These are phyloP conservation scores for Phymatocera aterrima DNA, from an alignment of 2,888 invertebrate species.

Conservation along the genomic window DNA sequence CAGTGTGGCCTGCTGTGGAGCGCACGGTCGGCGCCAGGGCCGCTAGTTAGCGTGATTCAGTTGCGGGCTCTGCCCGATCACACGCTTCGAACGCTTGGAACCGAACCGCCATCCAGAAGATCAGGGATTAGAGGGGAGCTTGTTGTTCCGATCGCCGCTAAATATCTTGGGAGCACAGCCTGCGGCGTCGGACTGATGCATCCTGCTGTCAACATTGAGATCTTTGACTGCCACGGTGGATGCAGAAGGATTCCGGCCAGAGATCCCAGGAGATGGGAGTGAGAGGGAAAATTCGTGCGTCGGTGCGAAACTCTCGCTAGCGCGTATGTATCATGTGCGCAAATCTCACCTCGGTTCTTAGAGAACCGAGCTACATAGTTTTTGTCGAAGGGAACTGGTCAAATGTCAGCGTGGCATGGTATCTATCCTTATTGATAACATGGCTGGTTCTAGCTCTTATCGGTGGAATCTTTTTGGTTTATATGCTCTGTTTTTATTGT, in stretches of 20 bases:
- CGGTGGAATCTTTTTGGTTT: constrained; percentile 22
- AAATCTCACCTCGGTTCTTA: neutral
- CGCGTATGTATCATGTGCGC: neutral
- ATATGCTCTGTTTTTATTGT: neutral
- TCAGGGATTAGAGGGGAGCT: constrained; percentile 66
- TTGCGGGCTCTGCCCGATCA: constrained; percentile 59
- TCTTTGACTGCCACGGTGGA: constrained; percentile 31
- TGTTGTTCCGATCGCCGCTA: constrained; percentile 67
- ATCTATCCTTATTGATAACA: neutral
- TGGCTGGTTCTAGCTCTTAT: neutral
- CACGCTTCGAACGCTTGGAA: constrained; percentile 57
- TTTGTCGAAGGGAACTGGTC: neutral
- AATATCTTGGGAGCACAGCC: constrained; percentile 61
- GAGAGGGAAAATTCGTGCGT: neutral
- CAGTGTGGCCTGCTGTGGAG: constrained; percentile 62
- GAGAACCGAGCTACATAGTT: neutral
- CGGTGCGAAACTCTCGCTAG: neutral
- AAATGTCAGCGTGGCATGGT: neutral
- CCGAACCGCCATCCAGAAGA: constrained; percentile 55
- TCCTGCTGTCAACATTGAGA: constrained; percentile 43
- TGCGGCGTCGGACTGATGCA: constrained; percentile 45
- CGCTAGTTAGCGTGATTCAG: constrained; percentile 66
- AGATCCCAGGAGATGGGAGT: constrained; percentile 17
- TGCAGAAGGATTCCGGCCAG: constrained; percentile 16
- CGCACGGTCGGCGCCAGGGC: constrained; percentile 53